Evolutionary conservation across 1,140 invertebrate genomes (phyloP).

Genomic region (Cardiocondyla obscurior): DNA sequence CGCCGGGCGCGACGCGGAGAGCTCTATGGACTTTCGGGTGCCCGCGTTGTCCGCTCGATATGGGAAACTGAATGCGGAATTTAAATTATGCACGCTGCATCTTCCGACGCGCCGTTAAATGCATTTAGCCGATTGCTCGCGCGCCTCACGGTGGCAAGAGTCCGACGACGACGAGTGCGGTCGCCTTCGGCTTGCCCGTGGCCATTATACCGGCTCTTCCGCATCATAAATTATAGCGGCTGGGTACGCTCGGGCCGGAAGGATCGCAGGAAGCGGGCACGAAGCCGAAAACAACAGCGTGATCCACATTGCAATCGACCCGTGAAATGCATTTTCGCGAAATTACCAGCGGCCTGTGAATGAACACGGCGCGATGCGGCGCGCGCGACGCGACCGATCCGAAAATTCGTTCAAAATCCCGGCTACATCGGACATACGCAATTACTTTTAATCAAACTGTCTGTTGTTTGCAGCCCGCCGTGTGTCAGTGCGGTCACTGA

Average conservation of each 20-base stretch:
- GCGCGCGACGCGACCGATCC: constrained; percentile 34
- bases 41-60: neutral
- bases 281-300: constrained; percentile 58
- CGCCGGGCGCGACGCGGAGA: neutral
- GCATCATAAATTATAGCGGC: constrained; percentile 55
- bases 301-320: constrained; percentile 47
- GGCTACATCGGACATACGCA: constrained; percentile 29
- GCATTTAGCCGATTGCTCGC: constrained; percentile 49
- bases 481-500: constrained; percentile 48
- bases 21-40: neutral
- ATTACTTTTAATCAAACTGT: constrained; percentile 59
- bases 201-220: constrained; percentile 52
- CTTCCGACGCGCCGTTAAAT: constrained; percentile 41
- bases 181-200: constrained; percentile 25
- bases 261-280: constrained; percentile 49
- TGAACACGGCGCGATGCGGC: constrained; percentile 28
- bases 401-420: constrained; percentile 57
- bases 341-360: constrained; percentile 28
- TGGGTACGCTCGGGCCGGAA: constrained; percentile 48
- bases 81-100: constrained; percentile 28
- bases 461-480: constrained; percentile 44
- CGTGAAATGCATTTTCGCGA: constrained; percentile 40
- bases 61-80: constrained; percentile 6
- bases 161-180: constrained; percentile 26
- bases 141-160: constrained; percentile 13